phyloP scores from a whole-genome alignment of 2,888 invertebrate species.

The Drosophila tripunctata region DNA sequence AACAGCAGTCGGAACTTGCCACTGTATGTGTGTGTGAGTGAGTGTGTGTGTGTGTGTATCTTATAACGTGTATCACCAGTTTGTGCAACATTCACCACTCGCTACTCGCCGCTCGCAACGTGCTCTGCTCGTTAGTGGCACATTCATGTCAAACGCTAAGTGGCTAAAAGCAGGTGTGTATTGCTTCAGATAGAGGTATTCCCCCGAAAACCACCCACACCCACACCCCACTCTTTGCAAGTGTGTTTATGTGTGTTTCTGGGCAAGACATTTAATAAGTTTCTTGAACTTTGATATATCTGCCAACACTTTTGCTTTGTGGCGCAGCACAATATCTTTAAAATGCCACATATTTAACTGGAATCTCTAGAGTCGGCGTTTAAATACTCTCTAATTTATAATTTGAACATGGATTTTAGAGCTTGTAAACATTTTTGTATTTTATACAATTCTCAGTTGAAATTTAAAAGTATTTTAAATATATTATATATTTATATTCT shows the following conservation, averaged over 20 bases:
- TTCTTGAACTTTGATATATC: slow-evolving; percentile 60
- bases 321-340: slow-evolving; percentile 29
- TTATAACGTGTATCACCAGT: slow-evolving; percentile 18
- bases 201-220: not conserved
- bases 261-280: slow-evolving; percentile 57
- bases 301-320: slow-evolving; percentile 43
- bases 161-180: slow-evolving; percentile 50
- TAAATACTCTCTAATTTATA: not conserved
- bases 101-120: slow-evolving; percentile 35
- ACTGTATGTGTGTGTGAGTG: slow-evolving; percentile 5
- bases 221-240: not conserved
- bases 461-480: too few species aligned
- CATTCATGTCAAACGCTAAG: slow-evolving; percentile 69
- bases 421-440: too few species aligned
- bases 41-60: slow-evolving; percentile 20
- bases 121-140: slow-evolving; percentile 64
- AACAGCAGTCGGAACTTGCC: slow-evolving; percentile 7
- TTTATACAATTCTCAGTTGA: too few species aligned
- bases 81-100: slow-evolving; percentile 43
- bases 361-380: not conserved
- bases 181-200: slow-evolving; percentile 17
- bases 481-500: too few species aligned
- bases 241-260: slow-evolving; percentile 6
- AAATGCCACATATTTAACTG: slow-evolving; percentile 13
- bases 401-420: too few species aligned